Conservation (phyloP, 2,113 vertebrate genomes). For the Centropus unirufus region DNA sequence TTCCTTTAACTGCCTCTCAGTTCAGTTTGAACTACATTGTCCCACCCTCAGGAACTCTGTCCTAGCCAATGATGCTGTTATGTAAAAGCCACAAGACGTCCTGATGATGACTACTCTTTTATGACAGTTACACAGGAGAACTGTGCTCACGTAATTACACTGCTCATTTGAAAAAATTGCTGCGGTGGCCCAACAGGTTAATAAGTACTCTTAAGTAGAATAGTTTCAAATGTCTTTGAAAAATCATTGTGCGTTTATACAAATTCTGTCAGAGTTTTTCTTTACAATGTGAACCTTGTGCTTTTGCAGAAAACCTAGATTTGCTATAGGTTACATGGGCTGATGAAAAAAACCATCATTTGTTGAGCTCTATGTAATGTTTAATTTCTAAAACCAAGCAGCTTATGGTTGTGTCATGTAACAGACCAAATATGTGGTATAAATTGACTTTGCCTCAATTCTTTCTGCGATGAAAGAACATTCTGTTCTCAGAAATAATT, state of each 20-base stretch:
- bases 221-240: neutral
- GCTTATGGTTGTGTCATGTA: neutral
- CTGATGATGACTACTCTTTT: neutral
- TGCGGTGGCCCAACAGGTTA: neutral
- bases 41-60: neutral
- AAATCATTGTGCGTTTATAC: neutral
- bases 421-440: conserved; percentile 4
- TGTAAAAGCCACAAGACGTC: neutral
- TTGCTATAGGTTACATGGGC: neutral
- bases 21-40: neutral
- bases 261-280: neutral
- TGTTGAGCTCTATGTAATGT: neutral
- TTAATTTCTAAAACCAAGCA: conserved; percentile 24
- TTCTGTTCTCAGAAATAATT: conserved; percentile 72
- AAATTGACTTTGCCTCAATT: conserved; percentile 33
- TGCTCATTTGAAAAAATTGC: neutral
- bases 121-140: neutral
- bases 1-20: neutral
- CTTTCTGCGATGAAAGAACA: conserved; percentile 52
- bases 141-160: neutral
- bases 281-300: neutral
- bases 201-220: neutral
- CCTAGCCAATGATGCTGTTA: neutral
- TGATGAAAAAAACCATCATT: neutral
- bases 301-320: neutral